phyloP scores from a whole-genome alignment of 1,140 invertebrate species.

The Oncopodura yosiiana region DNA sequence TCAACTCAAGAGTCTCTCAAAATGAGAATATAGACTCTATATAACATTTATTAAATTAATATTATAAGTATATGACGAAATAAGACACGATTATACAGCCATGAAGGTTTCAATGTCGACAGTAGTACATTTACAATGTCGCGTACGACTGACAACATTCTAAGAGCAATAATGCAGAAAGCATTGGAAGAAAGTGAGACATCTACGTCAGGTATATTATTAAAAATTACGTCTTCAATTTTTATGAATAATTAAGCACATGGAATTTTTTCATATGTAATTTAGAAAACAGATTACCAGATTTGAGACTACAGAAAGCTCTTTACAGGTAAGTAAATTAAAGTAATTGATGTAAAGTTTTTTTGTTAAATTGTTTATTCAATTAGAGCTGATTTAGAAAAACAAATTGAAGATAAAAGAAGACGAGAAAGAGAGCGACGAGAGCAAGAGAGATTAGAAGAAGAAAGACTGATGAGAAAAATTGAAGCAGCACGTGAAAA shows the following conservation, averaged over 20 bases:
- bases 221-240: too few species aligned
- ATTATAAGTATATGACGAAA: too few species aligned
- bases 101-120: too few species aligned
- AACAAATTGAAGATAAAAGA: constrained; percentile 26
- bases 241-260: too few species aligned
- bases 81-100: too few species aligned
- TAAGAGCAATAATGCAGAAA: constrained; percentile 25
- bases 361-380: background rate
- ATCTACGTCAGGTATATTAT: constrained; percentile 1
- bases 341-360: background rate
- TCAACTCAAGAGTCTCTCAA: too few species aligned
- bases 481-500: constrained; percentile 31
- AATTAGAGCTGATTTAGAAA: constrained; percentile 27
- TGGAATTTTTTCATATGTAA: too few species aligned
- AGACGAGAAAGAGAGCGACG: constrained; percentile 22
- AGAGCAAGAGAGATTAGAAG: constrained; percentile 21
- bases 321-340: constrained; percentile 2
- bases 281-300: constrained; percentile 28
- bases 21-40: too few species aligned
- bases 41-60: too few species aligned
- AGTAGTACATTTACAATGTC: constrained; percentile 24
- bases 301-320: constrained; percentile 16
- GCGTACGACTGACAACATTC: constrained; percentile 18
- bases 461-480: constrained; percentile 25
- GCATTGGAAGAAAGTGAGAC: constrained; percentile 8